Base-by-base conservation (phyloP, 2,113 vertebrate genomes). In the Girardinichthys multiradiatus region DNA sequence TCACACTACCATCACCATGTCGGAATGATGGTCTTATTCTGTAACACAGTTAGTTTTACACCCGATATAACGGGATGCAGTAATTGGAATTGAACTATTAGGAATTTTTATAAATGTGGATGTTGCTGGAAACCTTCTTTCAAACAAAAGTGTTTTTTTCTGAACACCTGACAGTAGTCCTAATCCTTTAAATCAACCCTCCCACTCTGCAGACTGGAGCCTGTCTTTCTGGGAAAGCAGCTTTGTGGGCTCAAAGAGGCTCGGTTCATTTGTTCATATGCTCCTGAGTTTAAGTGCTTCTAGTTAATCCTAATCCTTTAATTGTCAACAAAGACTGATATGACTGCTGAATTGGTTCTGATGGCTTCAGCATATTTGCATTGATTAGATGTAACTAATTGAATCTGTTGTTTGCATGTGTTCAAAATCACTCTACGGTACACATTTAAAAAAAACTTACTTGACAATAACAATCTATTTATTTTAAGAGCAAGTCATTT, bases 241-340 rank as follows among this genome's bases (percentile, higher is more conserved):
- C 74, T 81, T 81, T 88, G 81, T 60, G 73, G 64, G 48, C 67
- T 89, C 75, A 61, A 69, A 72, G 39, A 64, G 80, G 54, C 30
- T 80, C 42, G 84, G 72, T 76, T 89, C 66, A 86, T 90, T 83
- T 86, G 87, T 63, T 85, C 66, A 57, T 78, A 64, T 42, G 71
- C 35, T 42, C 62, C 67, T 84, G 65, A 33, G 64, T 89, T 83
- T 82, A 84, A 89, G 83, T 86, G 85, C 82, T 76, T 62, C 67
- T 75, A 74, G 68, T 74, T 87, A 85, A 88, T 84, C 79, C 79
- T 68, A 69, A 88, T 74, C 90, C 86, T 78, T 86, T 86, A 82
- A 89, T 84, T 81, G 82, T 81, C 61, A 74, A 65, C 59, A 61
- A 59, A 83, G 70, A 76, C 45, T 71, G 66, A 86, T 48, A 63